Base-by-base conservation (phyloP, 2,888 invertebrate genomes). In the Acronicta psi region DNA sequence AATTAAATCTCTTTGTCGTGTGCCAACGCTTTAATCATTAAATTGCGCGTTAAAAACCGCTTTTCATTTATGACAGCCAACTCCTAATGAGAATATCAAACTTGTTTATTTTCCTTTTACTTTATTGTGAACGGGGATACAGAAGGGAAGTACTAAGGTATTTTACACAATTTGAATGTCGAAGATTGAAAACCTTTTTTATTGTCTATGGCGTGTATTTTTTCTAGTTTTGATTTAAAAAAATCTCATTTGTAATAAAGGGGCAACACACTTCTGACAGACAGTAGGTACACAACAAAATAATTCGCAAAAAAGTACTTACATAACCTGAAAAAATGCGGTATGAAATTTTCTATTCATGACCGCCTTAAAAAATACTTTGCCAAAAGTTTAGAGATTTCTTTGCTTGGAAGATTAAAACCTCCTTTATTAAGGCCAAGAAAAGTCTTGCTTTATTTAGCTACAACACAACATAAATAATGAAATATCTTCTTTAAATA, bases 1-100 rank as follows among this genome's bases (percentile, higher is more conserved):
- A 66, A 73, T 73, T 75, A 69, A 74, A 73, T 14, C 40, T 38
- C 66, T 70, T 73, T 75, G 73, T 72, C 68, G 53, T 55, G 49
- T 59, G 53, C 53, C 67, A 46, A 17, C 56, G 71, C 20, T 59
- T 60, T 59, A 69, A 61, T 59, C 23, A 71, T 59, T 57, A 53
- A 59, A 59, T 45, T 56, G 69, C 34, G 55, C 52, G 59, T 49
- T 60, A 60, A 51, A 58, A 55, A 40, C 47, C 46, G 52, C 44
- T 74, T 74, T 70, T 67, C 55, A 46, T 70, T 58, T 50, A 56
- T 41, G 41, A 37, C 23, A 45, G 31, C 41, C 37, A 52, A 51
- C 49, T 23, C 36, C 38, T 51, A 40, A 54, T 40, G 46, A 37
- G 44, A 52, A 54, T 54, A 38, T 44, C 43, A 41, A 49, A 60